Evolutionary conservation across 2,888 invertebrate genomes (phyloP), one percentile per base, ranked within the genome.

Genomic region (Cryptocephalus primarius): DNA sequence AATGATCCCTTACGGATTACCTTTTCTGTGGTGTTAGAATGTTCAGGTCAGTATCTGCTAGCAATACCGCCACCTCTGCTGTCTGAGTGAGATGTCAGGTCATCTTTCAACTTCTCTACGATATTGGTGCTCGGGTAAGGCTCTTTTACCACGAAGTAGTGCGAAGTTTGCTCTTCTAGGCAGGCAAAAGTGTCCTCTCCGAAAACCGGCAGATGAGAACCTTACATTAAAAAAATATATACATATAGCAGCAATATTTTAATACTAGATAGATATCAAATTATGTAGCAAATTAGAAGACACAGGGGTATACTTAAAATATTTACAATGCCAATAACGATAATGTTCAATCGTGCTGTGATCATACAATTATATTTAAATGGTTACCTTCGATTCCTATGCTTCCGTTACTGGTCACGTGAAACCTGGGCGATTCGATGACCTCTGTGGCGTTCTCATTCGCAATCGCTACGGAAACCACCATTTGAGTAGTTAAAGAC

Each of bases 41-140:
- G 22, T 22, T 22, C 22, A 22, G 22, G 22, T 36, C 6, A 77
- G 66, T 80, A 83, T 58, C 82, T 73, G 46, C 79, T 80, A 40
- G 83, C 77, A 54, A 80, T 72, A 1, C 85, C 85, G 11, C 79
- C 82, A 49, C 83, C 84, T 62, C 85, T 74, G 57, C 82, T 81
- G 67, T 85, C 85, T 4, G 85, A 82, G 68, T 84, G 82, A 48
- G 83, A 82, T 50, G 73, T 71, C 50, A 84, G 72, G 47, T 70
- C 72, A 68, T 85, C 83, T 48, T 72, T 77, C 22, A 69, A 61
- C 70, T 84, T 83, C 59, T 77, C 76, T 48, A 85, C 78, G 46
- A 81, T 72, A 71, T 85, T 85, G 47, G 80, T 76, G 52, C 83
- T 81, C 45, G 73, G 68, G 58, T 76, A 77, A 1, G 78, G 78